Conservation (phyloP, 2,888 invertebrate species). For the Acutogordius australiensis region DNA sequence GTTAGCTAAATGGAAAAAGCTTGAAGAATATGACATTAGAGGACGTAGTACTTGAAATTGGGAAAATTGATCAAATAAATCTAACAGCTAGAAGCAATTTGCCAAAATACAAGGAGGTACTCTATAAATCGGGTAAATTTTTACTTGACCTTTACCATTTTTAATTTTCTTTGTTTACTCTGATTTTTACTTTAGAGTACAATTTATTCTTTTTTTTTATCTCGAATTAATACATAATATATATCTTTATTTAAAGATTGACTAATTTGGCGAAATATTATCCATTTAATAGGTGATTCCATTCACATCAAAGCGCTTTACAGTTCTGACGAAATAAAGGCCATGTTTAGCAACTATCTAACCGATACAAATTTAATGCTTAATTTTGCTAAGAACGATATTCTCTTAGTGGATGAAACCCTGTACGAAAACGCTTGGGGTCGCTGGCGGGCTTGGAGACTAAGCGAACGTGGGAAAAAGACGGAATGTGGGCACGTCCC, state of each 20-base stretch:
- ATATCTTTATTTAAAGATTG: not conserved
- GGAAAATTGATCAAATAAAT: not conserved
- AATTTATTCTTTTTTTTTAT: too few species aligned
- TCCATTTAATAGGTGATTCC: not conserved
- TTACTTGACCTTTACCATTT: too few species aligned
- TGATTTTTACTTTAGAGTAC: too few species aligned
- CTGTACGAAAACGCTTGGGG: not conserved
- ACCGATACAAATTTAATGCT: not conserved
- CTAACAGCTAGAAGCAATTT: not conserved
- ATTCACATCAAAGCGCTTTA: not conserved
- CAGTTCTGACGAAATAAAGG: not conserved
- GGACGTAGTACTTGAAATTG: not conserved
- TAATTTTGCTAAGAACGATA: not conserved
- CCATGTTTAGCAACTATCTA: not conserved
- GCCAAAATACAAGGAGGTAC: not conserved
- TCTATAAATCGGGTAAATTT: not conserved
- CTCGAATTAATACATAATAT: too few species aligned
- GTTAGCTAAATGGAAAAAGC: not conserved
- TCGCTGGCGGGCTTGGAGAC: not conserved
- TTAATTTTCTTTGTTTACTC: too few species aligned
- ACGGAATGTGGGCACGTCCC: not conserved
- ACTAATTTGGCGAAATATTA: not conserved
- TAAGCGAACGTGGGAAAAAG: not conserved
- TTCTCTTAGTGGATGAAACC: not conserved
- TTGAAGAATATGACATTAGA: not conserved